A percentile compares a stretch with the other conserved stretches of the same genome.
These are phyloP conservation scores for Ispidina picta DNA, from an alignment of 2,797 vertebrate genomes.

Conservation along the genomic window DNA sequence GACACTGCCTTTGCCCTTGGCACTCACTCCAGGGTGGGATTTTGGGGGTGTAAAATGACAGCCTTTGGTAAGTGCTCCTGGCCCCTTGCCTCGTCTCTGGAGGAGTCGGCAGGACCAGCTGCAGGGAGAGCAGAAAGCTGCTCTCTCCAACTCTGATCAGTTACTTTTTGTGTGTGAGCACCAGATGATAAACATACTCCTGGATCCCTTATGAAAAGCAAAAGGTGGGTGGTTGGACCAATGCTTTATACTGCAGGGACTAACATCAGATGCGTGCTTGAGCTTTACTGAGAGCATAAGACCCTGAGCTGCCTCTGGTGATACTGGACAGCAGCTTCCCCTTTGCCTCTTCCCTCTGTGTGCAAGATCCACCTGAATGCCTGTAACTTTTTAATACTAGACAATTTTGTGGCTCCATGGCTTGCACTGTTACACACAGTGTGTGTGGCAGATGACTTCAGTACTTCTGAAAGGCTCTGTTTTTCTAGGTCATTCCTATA, in stretches of 20 bases:
- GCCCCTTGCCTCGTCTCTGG: fast-evolving
- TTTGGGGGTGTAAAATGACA: neutral
- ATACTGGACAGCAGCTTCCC: neutral
- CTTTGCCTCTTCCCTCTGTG: neutral
- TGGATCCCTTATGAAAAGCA: fast-evolving
- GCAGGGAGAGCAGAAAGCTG: neutral
- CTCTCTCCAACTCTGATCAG: neutral
- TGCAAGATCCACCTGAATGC: neutral
- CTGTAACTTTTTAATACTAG: neutral
- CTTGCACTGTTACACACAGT: neutral
- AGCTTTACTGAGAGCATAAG: neutral
- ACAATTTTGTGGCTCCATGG: neutral
- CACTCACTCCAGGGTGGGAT: fast-evolving
- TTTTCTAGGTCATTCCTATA: conserved; percentile 53
- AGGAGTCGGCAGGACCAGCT: neutral
- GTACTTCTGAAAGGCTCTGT: conserved; percentile 21
- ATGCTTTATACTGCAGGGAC: neutral
- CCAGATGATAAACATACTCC: neutral
- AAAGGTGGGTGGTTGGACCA: neutral
- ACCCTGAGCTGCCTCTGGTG: neutral
- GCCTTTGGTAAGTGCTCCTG: neutral
- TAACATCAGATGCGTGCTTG: too few relatives aligned
- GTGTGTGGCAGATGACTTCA: conserved; percentile 36
- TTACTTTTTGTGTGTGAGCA: neutral
- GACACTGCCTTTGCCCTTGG: neutral